A percentile compares a stretch with the other conserved stretches of the same genome.
These are phyloP conservation scores for Gila orcuttii DNA, from an alignment of 2,113 vertebrate species.

Conservation along the genomic window DNA sequence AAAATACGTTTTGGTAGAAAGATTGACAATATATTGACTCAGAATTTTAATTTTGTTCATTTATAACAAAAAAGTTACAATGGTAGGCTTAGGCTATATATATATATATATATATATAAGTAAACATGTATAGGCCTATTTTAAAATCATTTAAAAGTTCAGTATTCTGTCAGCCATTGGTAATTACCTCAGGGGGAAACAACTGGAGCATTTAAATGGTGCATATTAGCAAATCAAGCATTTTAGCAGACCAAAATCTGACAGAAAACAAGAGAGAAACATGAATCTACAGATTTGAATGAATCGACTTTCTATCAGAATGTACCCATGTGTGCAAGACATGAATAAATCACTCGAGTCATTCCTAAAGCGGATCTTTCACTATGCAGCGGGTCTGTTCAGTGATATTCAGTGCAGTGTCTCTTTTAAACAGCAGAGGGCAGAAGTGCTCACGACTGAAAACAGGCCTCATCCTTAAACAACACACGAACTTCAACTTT, in stretches of 20 bases:
- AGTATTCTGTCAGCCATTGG: neutral
- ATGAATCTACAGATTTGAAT: neutral
- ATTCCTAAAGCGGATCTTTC: neutral
- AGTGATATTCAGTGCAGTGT: neutral
- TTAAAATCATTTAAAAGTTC: neutral
- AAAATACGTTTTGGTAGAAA: too few species aligned
- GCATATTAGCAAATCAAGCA: neutral
- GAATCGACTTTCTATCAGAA: neutral
- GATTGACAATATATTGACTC: too few species aligned
- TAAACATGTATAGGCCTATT: too few species aligned
- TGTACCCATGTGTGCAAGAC: neutral
- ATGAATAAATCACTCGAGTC: neutral
- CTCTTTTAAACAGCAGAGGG: conserved; percentile 62
- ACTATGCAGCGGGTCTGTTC: neutral
- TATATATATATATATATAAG: too few species aligned
- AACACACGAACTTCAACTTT: neutral
- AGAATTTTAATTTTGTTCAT: too few species aligned
- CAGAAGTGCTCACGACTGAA: conserved; percentile 54
- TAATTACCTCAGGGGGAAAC: neutral
- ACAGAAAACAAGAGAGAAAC: neutral
- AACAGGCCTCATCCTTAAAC: neutral
- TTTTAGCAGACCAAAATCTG: neutral
- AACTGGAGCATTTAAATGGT: neutral
- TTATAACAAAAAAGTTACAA: too few species aligned
- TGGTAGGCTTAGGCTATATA: too few species aligned